These are phyloP conservation scores for Brachionus paranguensis DNA, from an alignment of 1,140 invertebrate genomes.

Conservation along the genomic window DNA sequence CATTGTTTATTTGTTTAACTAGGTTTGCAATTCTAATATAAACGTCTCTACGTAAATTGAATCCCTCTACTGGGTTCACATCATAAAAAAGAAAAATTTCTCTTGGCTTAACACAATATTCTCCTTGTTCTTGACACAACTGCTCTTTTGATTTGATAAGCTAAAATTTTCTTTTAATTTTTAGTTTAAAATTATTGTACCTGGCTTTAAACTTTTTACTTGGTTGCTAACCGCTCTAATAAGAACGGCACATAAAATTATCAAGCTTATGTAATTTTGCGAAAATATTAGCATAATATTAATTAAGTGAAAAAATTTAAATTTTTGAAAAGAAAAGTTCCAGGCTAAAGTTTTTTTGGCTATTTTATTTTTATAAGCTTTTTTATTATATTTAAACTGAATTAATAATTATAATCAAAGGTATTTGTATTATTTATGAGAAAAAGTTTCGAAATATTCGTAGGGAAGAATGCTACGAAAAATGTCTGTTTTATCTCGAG, in stretches of 20 bases:
- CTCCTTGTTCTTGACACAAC: neutral
- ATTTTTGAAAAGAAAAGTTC: neutral
- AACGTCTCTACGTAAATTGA: constrained; percentile 90
- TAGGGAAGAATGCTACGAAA: neutral
- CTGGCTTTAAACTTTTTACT: neutral
- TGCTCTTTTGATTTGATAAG: neutral
- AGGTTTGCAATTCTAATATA: constrained; percentile 83
- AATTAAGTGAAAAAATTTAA: neutral
- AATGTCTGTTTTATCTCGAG: neutral
- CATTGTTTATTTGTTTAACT: constrained; percentile 59
- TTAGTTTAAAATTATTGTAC: neutral
- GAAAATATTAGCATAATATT: neutral
- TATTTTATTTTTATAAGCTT: neutral
- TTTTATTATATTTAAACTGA: neutral
- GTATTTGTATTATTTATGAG: neutral
- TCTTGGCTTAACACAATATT: neutral
- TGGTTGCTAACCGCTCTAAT: constrained; percentile 24
- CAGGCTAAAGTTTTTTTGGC: neutral
- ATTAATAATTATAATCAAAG: neutral
- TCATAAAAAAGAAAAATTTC: constrained; percentile 73
- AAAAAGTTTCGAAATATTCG: neutral
- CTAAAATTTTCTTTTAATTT: neutral
- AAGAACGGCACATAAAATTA: neutral
- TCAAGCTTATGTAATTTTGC: neutral
- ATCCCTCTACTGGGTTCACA: constrained; percentile 87